Evolutionary conservation across 2,113 vertebrate genomes (phyloP), one percentile per base, ranked within the genome.

Genomic region (Drymodes brunneopygia): DNA sequence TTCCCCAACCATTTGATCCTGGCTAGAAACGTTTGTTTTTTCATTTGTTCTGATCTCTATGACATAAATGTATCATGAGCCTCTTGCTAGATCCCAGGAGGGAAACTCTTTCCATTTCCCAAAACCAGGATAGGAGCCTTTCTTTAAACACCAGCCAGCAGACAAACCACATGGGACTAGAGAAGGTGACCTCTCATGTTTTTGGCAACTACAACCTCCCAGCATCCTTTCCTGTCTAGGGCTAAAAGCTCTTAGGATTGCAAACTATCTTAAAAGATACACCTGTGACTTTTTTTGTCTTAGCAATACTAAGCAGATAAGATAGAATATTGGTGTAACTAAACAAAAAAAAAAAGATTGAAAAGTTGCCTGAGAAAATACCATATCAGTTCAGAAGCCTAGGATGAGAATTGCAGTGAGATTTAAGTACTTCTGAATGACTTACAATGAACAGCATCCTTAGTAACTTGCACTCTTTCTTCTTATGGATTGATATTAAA

Each of bases 71-170:
- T 90, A 86, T 58, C 29, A 72, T 35, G 28, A 93, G 24, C 51
- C 21, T 57, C 40, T 72, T 27, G 45, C 28, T 60, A 51, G 9
- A 71, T 91, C 72, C 53, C 83, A 35, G 16, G 51, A 78, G 73
- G 45, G 36, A 72, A 74, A n/a, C 9, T 29, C 12, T 75, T 92
- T 70, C 50, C 2, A 0, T 57, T 95, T 87, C 44, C 28, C 23
- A 12, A 94, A 95, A 67, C 15, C 23, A 57, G 80, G 62, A 47
- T 8, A 93, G 73, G 15, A 94, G 12, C 11, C 40, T 67, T 50
- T 66, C 69, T 92, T 86, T 94, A 67, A 78, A 94, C 51, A 92
- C 38, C 57, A 92, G 72, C 60, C 91, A 93, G 33, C 47, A 89
- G 83, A 36, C 25, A 74, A 82, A 78, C 6, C 60, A 56, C 60